A percentile compares a stretch with the other conserved stretches of the same genome.
Conservation (phyloP, 1,140 invertebrate species). For the Trinorchestia longiramus region DNA sequence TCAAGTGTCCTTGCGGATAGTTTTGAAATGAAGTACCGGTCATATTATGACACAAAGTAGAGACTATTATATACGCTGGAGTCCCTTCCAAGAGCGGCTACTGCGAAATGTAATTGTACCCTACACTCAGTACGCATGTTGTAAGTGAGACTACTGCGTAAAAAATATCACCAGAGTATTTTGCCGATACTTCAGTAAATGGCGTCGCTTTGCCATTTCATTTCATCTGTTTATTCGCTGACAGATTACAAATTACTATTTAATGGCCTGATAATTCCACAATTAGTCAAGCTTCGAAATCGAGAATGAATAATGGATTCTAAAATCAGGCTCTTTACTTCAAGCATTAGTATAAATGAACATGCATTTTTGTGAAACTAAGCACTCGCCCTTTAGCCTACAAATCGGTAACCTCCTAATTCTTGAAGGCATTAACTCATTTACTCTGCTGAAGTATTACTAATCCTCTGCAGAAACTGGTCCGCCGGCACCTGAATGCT, state of each 20-base stretch:
- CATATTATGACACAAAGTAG: background rate
- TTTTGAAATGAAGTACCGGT: background rate
- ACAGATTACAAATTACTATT: background rate
- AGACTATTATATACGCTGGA: background rate
- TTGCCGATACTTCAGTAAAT: background rate
- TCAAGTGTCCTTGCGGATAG: no score
- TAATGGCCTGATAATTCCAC: background rate
- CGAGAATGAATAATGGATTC: background rate
- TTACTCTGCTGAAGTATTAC: background rate
- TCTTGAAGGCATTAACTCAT: background rate
- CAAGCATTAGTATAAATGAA: background rate
- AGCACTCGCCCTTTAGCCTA: background rate
- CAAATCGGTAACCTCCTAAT: background rate
- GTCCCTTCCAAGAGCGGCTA: background rate
- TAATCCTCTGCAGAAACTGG: background rate
- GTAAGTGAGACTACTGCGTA: background rate
- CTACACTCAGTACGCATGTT: background rate
- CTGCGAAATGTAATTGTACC: background rate
- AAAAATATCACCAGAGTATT: background rate
- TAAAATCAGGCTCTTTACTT: background rate
- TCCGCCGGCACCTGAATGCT: conserved; percentile 61
- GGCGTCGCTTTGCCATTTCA: background rate
- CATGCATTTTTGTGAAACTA: background rate
- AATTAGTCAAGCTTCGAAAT: background rate
- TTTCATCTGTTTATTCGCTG: background rate